Conservation (phyloP, 2,797 vertebrate genomes). For the Sebastes wilsoni region DNA sequence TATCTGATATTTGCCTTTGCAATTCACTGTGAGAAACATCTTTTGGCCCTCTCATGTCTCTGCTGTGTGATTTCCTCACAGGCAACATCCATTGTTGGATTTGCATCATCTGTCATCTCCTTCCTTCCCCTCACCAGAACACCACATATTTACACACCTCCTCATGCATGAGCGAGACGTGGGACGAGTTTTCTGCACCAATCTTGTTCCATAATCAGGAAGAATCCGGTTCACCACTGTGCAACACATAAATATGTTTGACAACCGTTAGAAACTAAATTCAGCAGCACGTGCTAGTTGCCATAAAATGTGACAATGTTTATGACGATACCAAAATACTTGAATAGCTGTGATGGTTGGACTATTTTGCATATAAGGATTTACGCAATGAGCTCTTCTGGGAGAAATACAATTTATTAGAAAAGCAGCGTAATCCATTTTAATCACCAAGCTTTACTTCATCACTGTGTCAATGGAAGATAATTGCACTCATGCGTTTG, state of each 20-base stretch:
- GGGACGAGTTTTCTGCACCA: not conserved
- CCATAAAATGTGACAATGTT: not conserved
- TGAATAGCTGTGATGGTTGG: not conserved
- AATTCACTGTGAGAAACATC: not conserved
- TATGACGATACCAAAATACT: not conserved
- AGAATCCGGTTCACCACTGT: not conserved
- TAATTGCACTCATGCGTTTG: constrained; percentile 16
- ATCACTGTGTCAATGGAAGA: not conserved
- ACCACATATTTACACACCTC: not conserved
- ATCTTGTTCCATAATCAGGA: not conserved
- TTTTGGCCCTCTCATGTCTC: constrained; percentile 16
- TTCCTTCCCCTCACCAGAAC: not conserved
- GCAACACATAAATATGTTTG: not conserved
- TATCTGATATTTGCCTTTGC: not conserved
- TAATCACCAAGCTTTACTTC: constrained; percentile 16
- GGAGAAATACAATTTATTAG: constrained; percentile 6
- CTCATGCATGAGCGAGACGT: not conserved
- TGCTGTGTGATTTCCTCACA: constrained; percentile 19
- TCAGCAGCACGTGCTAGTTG: not conserved
- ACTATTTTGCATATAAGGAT: constrained; percentile 1
- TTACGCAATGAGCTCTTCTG: not conserved
- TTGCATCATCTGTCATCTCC: constrained; percentile 19
- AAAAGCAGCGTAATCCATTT: constrained; percentile 36
- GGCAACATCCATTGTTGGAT: constrained; percentile 19
- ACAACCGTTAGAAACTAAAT: not conserved